These are phyloP conservation scores for Neomorphus geoffroyi DNA, from an alignment of 2,797 vertebrate species.

Conservation along the genomic window DNA sequence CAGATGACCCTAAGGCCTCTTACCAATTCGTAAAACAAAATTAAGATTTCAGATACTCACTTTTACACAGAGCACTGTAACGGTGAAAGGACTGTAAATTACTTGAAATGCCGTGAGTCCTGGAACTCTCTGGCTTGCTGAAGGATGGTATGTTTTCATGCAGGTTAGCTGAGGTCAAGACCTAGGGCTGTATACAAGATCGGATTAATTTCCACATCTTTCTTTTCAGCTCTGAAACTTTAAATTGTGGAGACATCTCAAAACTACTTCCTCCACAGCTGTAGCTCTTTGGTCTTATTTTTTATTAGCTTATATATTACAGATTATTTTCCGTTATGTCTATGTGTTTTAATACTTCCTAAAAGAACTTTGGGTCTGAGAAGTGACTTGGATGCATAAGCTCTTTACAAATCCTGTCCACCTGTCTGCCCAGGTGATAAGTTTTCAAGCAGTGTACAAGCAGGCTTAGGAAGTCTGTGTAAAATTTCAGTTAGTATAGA, in stretches of 20 bases:
- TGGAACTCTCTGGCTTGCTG: not conserved
- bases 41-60: not conserved
- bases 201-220: not conserved
- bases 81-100: not conserved
- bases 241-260: not conserved
- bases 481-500: not conserved
- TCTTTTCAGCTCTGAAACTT: not conserved
- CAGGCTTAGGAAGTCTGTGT: not conserved
- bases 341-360: not conserved
- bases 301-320: not conserved
- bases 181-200: not conserved
- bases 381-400: not conserved
- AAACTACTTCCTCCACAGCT: not conserved
- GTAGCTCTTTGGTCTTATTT: not conserved
- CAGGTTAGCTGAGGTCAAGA: fast-evolving
- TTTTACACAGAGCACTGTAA: not conserved
- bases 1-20: not conserved
- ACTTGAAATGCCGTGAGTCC: not conserved
- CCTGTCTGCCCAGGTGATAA: not conserved
- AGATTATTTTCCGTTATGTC: not conserved
- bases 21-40: not conserved
- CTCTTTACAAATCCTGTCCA: not conserved
- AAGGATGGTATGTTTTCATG: not conserved
- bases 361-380: not conserved
- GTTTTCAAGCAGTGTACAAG: not conserved